Evolutionary conservation across 1,140 invertebrate species (phyloP).

Genomic region (Brachionus rotundiformis): DNA sequence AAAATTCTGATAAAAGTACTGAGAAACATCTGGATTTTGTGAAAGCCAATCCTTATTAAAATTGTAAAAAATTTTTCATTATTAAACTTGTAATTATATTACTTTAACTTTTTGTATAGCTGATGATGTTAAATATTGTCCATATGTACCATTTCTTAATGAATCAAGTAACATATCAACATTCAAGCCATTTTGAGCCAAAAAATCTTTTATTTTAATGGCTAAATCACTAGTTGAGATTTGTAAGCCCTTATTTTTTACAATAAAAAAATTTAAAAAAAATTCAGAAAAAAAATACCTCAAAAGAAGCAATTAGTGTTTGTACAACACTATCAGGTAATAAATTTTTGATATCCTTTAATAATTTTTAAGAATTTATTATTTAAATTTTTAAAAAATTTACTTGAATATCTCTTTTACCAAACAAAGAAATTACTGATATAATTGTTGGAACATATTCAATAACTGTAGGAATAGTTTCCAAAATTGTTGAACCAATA

Average conservation of each 20-base stretch:
- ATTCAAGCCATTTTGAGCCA: neutral
- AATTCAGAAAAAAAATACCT: neutral
- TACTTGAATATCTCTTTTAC: conserved; percentile 23
- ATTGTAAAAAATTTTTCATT: too few relatives aligned
- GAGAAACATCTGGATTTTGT: too few relatives aligned
- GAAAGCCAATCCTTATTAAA: too few relatives aligned
- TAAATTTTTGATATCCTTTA: neutral
- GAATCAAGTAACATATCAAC: neutral
- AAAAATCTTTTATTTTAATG: neutral
- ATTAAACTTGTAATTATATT: too few relatives aligned
- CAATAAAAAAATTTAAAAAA: neutral
- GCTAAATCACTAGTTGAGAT: neutral
- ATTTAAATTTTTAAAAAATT: neutral
- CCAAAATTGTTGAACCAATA: neutral
- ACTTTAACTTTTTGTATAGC: conserved; percentile 16
- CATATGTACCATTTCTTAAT: conserved; percentile 20
- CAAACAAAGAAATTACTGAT: neutral
- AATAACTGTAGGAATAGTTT: neutral
- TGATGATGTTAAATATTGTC: conserved; percentile 10
- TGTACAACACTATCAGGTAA: neutral
- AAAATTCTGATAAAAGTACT: too few relatives aligned
- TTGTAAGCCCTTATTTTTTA: neutral
- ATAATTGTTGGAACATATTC: neutral
- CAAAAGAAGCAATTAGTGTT: conserved; percentile 1
- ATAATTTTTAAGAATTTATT: neutral